phyloP scores from a whole-genome alignment of 1,140 invertebrate genomes.

The Bathynomus jamesi region DNA sequence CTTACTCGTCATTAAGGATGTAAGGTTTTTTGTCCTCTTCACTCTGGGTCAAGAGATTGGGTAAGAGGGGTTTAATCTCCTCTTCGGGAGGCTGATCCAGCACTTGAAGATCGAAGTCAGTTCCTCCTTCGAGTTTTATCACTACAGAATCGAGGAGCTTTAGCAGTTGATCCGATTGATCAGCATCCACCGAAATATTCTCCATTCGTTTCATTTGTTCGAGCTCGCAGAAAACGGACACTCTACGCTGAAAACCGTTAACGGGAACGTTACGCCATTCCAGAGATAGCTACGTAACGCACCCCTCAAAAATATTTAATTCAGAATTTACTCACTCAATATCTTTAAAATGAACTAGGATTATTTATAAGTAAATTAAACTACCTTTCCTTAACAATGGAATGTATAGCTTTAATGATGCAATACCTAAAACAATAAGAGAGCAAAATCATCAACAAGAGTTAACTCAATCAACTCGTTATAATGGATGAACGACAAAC shows the following conservation, averaged over 20 bases:
- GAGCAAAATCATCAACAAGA: too few relatives aligned
- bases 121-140: conserved; percentile 92
- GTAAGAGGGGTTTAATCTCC: conserved; percentile 21
- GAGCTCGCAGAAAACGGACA: conserved; percentile 83
- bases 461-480: too few relatives aligned
- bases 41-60: conserved; percentile 28
- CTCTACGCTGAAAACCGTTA: conserved; percentile 58
- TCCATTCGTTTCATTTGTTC: conserved; percentile 64
- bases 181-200: conserved; percentile 72
- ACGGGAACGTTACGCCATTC: too few relatives aligned
- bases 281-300: too few relatives aligned
- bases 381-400: too few relatives aligned
- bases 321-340: too few relatives aligned
- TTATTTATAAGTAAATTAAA: too few relatives aligned
- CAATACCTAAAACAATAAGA: too few relatives aligned
- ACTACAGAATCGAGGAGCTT: conserved; percentile 91
- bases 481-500: too few relatives aligned
- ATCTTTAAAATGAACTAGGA: too few relatives aligned
- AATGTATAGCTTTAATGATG: too few relatives aligned
- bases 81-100: conserved; percentile 40
- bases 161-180: conserved; percentile 76
- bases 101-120: conserved; percentile 75
- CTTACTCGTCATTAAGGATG: conserved; percentile 38
- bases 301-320: not conserved
- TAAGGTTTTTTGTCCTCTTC: conserved; percentile 24